Evolutionary conservation across 2,888 invertebrate species (phyloP).

Genomic region (Cylloceria caligata): DNA sequence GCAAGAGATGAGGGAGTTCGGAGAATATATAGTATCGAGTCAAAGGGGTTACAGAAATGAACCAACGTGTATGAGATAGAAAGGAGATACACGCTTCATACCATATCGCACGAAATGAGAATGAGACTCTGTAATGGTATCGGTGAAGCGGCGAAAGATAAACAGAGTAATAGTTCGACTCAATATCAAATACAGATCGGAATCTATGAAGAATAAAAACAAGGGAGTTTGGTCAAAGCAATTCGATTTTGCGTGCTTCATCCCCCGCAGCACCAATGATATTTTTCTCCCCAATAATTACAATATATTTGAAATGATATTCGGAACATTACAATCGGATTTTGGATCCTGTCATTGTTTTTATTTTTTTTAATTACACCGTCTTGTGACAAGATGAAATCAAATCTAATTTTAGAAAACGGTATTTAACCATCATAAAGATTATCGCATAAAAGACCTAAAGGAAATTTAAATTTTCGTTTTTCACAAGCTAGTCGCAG

Average conservation of each 20-base stretch:
- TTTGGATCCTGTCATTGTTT: no score
- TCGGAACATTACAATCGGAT: no score
- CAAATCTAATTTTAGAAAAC: no score
- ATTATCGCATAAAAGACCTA: background rate
- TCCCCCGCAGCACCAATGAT: no score
- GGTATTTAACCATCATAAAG: background rate
- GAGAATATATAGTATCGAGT: conserved; percentile 24
- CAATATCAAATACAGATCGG: background rate
- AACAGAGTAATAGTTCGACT: background rate
- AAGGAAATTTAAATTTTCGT: background rate
- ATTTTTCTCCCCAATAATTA: no score
- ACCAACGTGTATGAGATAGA: conserved; percentile 1
- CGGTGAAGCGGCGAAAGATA: conserved; percentile 5
- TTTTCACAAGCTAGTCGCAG: conserved; percentile 23
- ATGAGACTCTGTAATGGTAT: conserved; percentile 5
- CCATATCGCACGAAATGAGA: conserved; percentile 4
- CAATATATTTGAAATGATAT: background rate
- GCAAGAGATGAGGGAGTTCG: conserved; percentile 17
- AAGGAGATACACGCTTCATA: background rate
- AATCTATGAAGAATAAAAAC: background rate
- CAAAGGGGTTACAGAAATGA: conserved; percentile 8
- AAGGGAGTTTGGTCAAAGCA: background rate
- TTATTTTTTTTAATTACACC: no score
- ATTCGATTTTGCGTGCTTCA: background rate
- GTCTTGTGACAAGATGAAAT: no score